These are phyloP conservation scores for Laticauda colubrina DNA, from an alignment of 2,113 vertebrate species.

Conservation along the genomic window DNA sequence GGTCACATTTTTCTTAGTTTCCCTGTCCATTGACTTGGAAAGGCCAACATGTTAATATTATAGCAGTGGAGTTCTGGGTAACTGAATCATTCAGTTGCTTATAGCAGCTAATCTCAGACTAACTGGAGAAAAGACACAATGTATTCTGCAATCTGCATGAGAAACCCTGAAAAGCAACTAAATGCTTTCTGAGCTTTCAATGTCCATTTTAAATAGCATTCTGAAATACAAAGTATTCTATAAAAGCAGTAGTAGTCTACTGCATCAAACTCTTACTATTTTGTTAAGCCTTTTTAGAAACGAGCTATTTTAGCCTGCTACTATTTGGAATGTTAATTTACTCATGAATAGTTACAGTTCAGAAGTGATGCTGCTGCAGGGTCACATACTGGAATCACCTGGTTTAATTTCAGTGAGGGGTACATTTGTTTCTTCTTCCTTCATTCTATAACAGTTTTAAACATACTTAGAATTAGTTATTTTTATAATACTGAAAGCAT, in stretches of 20 bases:
- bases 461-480: not conserved
- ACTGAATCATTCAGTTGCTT: not conserved
- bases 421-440: not conserved
- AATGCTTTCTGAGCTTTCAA: not conserved
- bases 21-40: not conserved
- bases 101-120: not conserved
- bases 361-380: conserved; percentile 42
- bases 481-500: not conserved
- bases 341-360: conserved; percentile 54
- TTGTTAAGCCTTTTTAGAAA: conserved; percentile 62
- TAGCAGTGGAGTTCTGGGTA: not conserved
- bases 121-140: not conserved
- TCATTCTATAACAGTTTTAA: not conserved
- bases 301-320: conserved; percentile 59
- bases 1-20: conserved; percentile 4
- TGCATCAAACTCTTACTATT: conserved; percentile 48
- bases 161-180: not conserved
- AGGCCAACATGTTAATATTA: not conserved
- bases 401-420: not conserved
- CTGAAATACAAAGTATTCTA: conserved; percentile 47
- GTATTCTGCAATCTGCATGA: not conserved
- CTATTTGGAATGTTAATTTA: conserved; percentile 63
- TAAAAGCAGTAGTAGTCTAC: conserved; percentile 27
- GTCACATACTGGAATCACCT: conserved; percentile 26
- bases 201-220: conserved; percentile 29